Evolutionary conservation across 2,888 invertebrate genomes (phyloP).

Genomic region (Druceiella hillmani): DNA sequence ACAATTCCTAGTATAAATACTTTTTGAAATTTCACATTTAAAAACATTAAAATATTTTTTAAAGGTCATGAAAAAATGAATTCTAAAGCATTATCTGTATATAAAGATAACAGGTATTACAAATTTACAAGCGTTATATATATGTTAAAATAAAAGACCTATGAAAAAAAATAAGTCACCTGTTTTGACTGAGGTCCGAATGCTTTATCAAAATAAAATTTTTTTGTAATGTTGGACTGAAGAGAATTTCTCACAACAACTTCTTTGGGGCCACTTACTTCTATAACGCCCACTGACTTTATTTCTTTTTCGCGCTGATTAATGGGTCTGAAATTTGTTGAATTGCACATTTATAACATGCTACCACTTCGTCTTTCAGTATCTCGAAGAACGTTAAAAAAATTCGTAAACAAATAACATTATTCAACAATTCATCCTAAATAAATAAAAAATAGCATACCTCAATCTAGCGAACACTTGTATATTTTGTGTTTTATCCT

Average conservation of each 20-base stretch:
- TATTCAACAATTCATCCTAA: conserved; percentile 4
- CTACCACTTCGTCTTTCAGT: conserved; percentile 2
- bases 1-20: no score
- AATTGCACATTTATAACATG: no score
- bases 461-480: conserved; percentile 83
- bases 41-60: background rate
- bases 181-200: conserved; percentile 80
- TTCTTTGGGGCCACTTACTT: conserved; percentile 60
- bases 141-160: background rate
- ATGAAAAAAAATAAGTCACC: conserved; percentile 33
- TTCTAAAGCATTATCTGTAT: background rate
- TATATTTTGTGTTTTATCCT: conserved; percentile 73
- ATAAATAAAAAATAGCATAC: conserved; percentile 42
- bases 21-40: background rate
- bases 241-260: conserved; percentile 58
- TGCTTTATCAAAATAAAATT: conserved; percentile 79
- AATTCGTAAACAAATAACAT: background rate
- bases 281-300: conserved; percentile 63
- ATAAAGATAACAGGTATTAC: conserved; percentile 7
- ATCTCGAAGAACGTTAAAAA: background rate
- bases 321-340: conserved; percentile 63
- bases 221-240: conserved; percentile 63
- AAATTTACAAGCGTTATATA: background rate
- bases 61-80: background rate
- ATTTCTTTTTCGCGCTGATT: conserved; percentile 65